Evolutionary conservation across 2,113 vertebrate species (phyloP), one percentile per base, ranked within the genome.

Genomic region (Oncorhynchus keta): DNA sequence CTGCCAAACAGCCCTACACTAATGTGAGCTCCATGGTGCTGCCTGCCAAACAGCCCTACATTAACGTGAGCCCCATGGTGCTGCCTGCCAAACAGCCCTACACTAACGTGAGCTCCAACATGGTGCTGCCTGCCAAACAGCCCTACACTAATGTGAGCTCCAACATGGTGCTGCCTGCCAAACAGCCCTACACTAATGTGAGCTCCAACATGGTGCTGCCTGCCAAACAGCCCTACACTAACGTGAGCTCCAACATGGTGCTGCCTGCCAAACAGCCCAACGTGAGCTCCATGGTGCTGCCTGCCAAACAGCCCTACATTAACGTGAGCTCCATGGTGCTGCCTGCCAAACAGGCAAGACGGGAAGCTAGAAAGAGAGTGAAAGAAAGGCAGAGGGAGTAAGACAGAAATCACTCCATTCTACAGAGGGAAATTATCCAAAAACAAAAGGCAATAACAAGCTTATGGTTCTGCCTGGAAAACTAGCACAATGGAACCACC

Each of bases 361-460:
- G 35, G 6, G 35, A 35, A 35, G 35, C 35, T 8, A 35, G 35
- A 35, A 35, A 35, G 35, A 35, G 13, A n/a, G 72, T 39, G 32
- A 16, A 67, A 73, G 9, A 45, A 30, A 45, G 11, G 22, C 26
- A 14, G 26, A 65, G 11, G 72, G 76, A 75, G 22, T 22, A 20
- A n/a, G 14, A 59, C 13, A 22, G 13, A 35, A 86, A 85, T 87
- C 85, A 79, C 73, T 74, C 81, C 85, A 83, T 90, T 90, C 80
- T 85, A 85, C 85, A 81, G 83, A 89, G 82, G 86, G 83, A 92
- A 91, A 91, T 91, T 82, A 92, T 91, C 89, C 86, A 83, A 88
- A 90, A 92, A 91, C 90, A 92, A 92, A 91, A 91, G 90, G 87
- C 89, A 92, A 90, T 92, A 91, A 92, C 88, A 90, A 86, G 90